These are phyloP conservation scores for Paelopatides confundens DNA, from an alignment of 53 echinoderm and acorn worm genomes.

Conservation along the genomic window DNA sequence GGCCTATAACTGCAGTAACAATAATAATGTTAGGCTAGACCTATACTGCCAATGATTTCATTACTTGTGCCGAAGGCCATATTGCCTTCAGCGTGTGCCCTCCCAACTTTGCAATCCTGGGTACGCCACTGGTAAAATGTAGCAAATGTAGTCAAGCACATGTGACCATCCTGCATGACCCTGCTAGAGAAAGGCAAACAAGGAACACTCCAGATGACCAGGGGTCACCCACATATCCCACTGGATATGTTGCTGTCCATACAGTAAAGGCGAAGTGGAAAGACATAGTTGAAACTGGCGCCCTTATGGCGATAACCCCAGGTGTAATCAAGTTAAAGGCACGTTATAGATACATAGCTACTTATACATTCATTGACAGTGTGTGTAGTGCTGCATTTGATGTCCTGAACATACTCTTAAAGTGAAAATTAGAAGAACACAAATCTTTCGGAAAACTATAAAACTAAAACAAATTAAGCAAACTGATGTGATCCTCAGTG, in stretches of 20 bases:
- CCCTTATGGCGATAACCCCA: conserved; percentile 44
- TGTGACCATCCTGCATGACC: background rate
- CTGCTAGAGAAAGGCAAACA: background rate
- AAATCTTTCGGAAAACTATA: conserved; percentile 51
- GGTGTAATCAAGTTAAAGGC: conserved; percentile 42
- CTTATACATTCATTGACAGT: too few species aligned
- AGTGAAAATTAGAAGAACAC: conserved; percentile 35
- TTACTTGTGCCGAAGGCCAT: too few species aligned
- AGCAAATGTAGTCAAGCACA: background rate
- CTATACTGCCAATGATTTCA: too few species aligned
- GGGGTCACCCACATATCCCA: background rate
- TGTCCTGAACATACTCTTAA: conserved; percentile 14
- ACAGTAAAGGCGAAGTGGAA: background rate
- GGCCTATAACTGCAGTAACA: too few species aligned
- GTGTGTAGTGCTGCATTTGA: conserved; percentile 59
- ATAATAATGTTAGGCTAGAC: too few species aligned
- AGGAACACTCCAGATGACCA: background rate
- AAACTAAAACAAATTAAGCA: conserved; percentile 42
- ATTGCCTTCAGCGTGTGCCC: too few species aligned
- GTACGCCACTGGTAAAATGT: background rate
- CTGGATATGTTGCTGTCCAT: background rate
- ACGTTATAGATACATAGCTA: conserved; percentile 40
- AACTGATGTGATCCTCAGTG: conserved; percentile 49
- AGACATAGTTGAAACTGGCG: background rate
- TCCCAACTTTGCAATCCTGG: too few species aligned